phyloP scores from a whole-genome alignment of 2,113 vertebrate species.

The Leptobrachium leishanense region DNA sequence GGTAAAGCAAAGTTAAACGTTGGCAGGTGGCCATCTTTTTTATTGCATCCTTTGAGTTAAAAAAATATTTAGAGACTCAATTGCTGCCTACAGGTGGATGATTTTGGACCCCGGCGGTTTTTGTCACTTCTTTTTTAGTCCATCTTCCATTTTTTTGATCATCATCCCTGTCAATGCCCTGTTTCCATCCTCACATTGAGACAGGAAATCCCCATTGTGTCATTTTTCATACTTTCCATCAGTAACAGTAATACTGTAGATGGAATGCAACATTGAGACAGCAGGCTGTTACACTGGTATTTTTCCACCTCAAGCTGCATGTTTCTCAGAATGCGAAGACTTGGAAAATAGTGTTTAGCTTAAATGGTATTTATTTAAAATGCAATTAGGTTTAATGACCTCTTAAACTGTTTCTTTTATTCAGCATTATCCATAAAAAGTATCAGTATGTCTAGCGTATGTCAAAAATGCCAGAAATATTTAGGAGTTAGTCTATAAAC shows the following conservation, averaged over 20 bases:
- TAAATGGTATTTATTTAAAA: background rate
- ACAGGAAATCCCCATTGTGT: conserved; percentile 42
- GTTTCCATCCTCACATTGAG: conserved; percentile 16
- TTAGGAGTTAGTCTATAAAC: too few relatives aligned
- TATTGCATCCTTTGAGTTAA: background rate
- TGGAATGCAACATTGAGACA: conserved; percentile 25
- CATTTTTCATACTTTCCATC: conserved; percentile 35
- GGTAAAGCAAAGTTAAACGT: conserved; percentile 10
- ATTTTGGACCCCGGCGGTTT: background rate
- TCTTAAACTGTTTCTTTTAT: too few relatives aligned
- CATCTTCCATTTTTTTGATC: conserved; percentile 22
- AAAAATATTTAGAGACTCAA: background rate
- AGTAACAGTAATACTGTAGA: conserved; percentile 20
- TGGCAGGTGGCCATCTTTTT: background rate
- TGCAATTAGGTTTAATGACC: too few relatives aligned
- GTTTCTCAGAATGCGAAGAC: background rate
- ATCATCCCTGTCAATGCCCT: conserved; percentile 1
- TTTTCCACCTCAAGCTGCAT: conserved; percentile 30
- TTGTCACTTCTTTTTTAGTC: conserved; percentile 7
- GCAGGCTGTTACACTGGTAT: conserved; percentile 14
- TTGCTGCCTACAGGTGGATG: background rate
- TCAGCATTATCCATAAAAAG: too few relatives aligned
- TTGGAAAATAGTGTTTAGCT: background rate
- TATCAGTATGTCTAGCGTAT: too few relatives aligned
- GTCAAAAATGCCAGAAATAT: too few relatives aligned